These are phyloP conservation scores for Paedocypris micromegethes DNA, from an alignment of 2,797 vertebrate genomes.

Conservation along the genomic window DNA sequence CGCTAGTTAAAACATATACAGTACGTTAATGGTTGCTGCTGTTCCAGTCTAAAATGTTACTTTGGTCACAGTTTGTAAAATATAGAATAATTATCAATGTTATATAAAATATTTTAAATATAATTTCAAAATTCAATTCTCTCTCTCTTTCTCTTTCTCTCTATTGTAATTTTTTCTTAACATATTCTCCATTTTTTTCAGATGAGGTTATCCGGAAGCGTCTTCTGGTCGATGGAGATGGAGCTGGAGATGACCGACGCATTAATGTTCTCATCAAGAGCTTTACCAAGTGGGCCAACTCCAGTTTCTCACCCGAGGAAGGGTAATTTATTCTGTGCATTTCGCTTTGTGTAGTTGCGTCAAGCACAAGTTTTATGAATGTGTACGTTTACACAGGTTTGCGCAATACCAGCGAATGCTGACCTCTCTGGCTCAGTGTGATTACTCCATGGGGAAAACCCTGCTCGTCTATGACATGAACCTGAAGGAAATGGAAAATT, in stretches of 20 bases:
- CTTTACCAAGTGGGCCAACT: constrained; percentile 94
- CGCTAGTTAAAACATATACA: neutral
- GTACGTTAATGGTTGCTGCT: no score
- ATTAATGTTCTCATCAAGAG: constrained; percentile 95
- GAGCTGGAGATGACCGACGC: constrained; percentile 91
- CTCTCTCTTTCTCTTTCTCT: no score
- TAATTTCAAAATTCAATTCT: no score
- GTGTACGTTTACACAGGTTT: constrained; percentile 67
- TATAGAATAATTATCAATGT: no score
- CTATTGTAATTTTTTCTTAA: neutral
- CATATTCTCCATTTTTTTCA: constrained; percentile 39
- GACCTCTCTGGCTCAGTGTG: constrained; percentile 88
- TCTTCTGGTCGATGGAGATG: constrained; percentile 95
- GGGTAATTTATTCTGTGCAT: constrained; percentile 66
- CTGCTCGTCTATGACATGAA: constrained; percentile 98
- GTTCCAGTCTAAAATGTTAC: no score
- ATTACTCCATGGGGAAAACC: constrained; percentile 98
- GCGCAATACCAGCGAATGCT: constrained; percentile 95
- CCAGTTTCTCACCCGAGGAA: constrained; percentile 84
- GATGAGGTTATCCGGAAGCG: constrained; percentile 95
- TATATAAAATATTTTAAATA: no score
- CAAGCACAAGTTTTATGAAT: neutral
- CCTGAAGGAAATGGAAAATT: constrained; percentile 97
- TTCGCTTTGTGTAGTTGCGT: neutral
- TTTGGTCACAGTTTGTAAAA: no score